A percentile compares a stretch with the other conserved stretches of the same genome.
Evolutionary conservation across 2,797 vertebrate species (phyloP).

Genomic region (Choloepus didactylus): DNA sequence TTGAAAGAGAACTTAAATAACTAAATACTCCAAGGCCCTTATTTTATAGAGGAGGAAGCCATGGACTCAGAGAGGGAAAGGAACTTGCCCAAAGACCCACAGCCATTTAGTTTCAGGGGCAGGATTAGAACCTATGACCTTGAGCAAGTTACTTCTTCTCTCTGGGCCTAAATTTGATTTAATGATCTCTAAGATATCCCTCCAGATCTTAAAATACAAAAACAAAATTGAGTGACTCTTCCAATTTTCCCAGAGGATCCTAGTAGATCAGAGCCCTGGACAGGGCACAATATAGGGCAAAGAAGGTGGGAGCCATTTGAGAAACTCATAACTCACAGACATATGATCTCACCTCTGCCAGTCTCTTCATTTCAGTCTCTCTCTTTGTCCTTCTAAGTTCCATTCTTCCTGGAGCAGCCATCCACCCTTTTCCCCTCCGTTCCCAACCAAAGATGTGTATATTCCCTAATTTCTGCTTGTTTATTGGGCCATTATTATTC

Average conservation of each 20-base stretch:
- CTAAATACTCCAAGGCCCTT: not conserved
- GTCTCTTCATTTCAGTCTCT: not conserved
- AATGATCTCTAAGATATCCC: not conserved
- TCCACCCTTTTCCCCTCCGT: not conserved
- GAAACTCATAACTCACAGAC: not conserved
- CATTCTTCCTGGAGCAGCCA: not conserved
- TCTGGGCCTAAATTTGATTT: not conserved
- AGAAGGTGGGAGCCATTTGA: not conserved
- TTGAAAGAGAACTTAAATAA: not conserved
- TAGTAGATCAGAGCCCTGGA: not conserved
- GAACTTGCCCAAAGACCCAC: not conserved
- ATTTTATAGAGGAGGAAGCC: not conserved
- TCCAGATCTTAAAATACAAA: slow-evolving; percentile 15
- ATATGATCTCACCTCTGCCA: not conserved
- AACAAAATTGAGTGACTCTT: not conserved
- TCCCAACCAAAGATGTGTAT: not conserved
- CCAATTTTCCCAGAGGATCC: not conserved
- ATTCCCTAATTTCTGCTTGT: not conserved
- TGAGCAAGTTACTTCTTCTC: not conserved
- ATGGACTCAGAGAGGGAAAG: not conserved
- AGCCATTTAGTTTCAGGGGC: not conserved
- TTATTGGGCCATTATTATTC: not conserved
- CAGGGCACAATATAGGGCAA: not conserved
- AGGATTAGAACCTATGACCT: not conserved
- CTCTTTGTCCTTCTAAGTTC: not conserved